These are phyloP conservation scores for Conus betulinus DNA, from an alignment of 1,140 invertebrate species.

Conservation along the genomic window DNA sequence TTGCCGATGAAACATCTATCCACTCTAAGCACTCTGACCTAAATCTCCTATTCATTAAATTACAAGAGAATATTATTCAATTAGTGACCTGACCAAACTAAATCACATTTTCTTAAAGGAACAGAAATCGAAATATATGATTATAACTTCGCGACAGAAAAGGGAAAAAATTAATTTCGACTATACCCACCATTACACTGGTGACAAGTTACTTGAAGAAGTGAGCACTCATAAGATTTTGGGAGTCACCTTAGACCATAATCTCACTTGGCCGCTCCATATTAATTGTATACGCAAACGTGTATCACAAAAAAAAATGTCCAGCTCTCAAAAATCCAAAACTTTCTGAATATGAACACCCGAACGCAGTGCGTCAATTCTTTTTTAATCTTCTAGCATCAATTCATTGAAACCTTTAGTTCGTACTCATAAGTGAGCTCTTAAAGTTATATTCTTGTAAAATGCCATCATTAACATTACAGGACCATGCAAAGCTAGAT, in stretches of 20 bases:
- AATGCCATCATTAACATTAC: background rate
- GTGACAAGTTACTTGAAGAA: background rate
- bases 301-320: background rate
- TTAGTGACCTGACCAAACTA: background rate
- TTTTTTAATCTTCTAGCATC: background rate
- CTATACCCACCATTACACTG: background rate
- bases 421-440: background rate
- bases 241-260: background rate
- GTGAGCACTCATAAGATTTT: background rate
- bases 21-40: background rate
- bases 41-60: background rate
- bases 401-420: background rate
- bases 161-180: background rate
- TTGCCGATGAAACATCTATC: background rate
- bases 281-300: too few species aligned
- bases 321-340: background rate
- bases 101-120: background rate
- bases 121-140: background rate
- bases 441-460: background rate
- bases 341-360: background rate
- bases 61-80: background rate
- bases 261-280: too few species aligned
- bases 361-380: background rate
- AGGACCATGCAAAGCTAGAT: too few species aligned
- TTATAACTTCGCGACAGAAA: slow-evolving; percentile 3